Evolutionary conservation across 2,113 vertebrate species (phyloP).

Genomic region (Dasyornis broadbenti): DNA sequence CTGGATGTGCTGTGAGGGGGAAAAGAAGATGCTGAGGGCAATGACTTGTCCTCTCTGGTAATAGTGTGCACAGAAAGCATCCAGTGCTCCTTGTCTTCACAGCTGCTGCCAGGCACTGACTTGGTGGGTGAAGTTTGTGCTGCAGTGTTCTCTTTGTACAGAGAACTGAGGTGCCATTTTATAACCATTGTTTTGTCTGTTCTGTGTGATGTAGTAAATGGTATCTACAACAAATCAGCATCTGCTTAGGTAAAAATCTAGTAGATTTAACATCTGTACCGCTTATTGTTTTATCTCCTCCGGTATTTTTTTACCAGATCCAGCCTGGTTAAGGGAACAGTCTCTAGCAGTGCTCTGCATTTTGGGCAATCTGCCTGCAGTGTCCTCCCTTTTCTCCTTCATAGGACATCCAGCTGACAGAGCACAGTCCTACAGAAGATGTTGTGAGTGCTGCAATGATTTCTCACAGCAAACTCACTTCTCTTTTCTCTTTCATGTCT

Average conservation of each 20-base stretch:
- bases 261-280: background rate
- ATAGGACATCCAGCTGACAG: slow-evolving; percentile 4
- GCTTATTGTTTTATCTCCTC: background rate
- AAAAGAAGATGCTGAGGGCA: background rate
- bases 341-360: background rate
- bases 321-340: background rate
- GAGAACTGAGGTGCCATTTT: background rate
- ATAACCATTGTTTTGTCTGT: background rate
- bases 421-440: background rate
- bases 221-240: background rate
- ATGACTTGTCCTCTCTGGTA: background rate
- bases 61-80: background rate
- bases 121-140: background rate
- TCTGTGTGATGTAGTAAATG: background rate
- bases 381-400: slow-evolving; percentile 41
- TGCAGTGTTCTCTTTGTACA: background rate
- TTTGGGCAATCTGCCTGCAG: slow-evolving; percentile 21
- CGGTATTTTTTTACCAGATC: background rate
- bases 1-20: background rate
- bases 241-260: background rate
- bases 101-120: background rate
- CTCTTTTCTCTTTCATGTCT: background rate
- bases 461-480: background rate
- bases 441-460: background rate
- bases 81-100: background rate